Conservation (phyloP, 2,797 vertebrate species). For the Artibeus lituratus region DNA sequence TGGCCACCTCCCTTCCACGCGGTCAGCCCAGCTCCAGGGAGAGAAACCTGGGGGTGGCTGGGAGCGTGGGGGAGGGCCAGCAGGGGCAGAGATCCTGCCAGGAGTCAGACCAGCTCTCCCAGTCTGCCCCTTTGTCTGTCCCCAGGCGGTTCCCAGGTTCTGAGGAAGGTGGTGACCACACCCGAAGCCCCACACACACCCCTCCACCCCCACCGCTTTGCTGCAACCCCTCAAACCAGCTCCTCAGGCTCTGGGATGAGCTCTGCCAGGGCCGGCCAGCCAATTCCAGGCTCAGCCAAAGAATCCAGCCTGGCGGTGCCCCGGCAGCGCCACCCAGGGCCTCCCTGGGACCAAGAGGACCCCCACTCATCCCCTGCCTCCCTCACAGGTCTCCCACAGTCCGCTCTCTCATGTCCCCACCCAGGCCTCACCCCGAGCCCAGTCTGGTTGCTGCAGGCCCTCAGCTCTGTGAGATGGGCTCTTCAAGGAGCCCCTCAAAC, state of each 20-base stretch:
- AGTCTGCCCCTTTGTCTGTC: slow-evolving; percentile 35
- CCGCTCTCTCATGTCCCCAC: neutral
- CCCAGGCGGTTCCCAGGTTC: slow-evolving; percentile 70
- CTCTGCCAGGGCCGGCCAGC: neutral
- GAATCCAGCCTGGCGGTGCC: neutral
- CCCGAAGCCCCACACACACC: slow-evolving; percentile 50
- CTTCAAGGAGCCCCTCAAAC: neutral
- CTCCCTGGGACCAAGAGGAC: neutral
- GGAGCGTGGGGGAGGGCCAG: neutral
- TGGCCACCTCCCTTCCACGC: neutral
- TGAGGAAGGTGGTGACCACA: slow-evolving; percentile 51
- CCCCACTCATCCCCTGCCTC: neutral
- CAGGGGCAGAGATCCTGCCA: neutral
- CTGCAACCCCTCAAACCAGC: slow-evolving; percentile 69
- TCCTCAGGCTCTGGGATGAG: slow-evolving; percentile 37
- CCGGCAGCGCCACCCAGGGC: neutral
- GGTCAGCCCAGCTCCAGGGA: neutral
- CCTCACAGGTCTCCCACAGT: neutral
- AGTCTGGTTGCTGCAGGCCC: neutral
- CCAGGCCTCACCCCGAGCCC: neutral
- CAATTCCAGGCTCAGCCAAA: slow-evolving; percentile 3
- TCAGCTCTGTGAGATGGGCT: neutral
- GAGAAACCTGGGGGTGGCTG: neutral
- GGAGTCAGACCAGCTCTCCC: slow-evolving; percentile 56
- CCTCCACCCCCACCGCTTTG: slow-evolving; percentile 43